phyloP scores from a whole-genome alignment of 2,888 invertebrate genomes.

The Platerodrilus igneus region DNA sequence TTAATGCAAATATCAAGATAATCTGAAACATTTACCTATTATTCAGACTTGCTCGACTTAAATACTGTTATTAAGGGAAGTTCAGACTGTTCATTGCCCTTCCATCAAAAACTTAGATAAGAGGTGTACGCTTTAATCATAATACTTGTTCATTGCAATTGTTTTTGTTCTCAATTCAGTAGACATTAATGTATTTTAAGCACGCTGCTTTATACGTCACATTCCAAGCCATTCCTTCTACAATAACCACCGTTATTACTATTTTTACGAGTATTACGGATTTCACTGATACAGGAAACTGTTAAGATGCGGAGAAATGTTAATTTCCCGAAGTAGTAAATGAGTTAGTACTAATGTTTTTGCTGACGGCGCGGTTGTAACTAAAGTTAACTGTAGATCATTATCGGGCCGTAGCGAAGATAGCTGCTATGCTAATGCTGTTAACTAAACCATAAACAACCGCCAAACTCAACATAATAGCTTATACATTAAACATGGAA shows the following conservation, averaged over 20 bases:
- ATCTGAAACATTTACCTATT: too few relatives aligned
- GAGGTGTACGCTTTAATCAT: constrained; percentile 23
- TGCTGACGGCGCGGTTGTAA: constrained; percentile 31
- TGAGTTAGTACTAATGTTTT: constrained; percentile 36
- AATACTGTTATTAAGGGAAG: too few relatives aligned
- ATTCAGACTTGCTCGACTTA: too few relatives aligned
- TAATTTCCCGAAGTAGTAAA: constrained; percentile 38
- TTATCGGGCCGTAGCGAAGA: constrained; percentile 39
- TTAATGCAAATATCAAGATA: too few relatives aligned
- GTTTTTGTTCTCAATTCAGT: constrained; percentile 21
- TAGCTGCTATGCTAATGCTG: constrained; percentile 43
- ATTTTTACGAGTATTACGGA: neutral
- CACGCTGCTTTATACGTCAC: constrained; percentile 15
- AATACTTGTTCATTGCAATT: constrained; percentile 24
- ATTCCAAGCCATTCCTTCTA: constrained; percentile 7
- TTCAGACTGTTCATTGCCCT: constrained; percentile 19
- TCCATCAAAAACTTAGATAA: constrained; percentile 19
- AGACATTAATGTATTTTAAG: constrained; percentile 19
- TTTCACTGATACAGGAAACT: neutral
- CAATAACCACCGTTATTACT: constrained; percentile 7
- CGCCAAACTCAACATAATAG: constrained; percentile 45
- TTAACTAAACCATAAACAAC: constrained; percentile 46
- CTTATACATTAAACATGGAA: constrained; percentile 47
- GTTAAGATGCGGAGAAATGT: constrained; percentile 29
- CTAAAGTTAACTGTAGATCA: constrained; percentile 38